Base-by-base conservation (phyloP, 2,888 invertebrate genomes). In the Plagodis dolabraria region DNA sequence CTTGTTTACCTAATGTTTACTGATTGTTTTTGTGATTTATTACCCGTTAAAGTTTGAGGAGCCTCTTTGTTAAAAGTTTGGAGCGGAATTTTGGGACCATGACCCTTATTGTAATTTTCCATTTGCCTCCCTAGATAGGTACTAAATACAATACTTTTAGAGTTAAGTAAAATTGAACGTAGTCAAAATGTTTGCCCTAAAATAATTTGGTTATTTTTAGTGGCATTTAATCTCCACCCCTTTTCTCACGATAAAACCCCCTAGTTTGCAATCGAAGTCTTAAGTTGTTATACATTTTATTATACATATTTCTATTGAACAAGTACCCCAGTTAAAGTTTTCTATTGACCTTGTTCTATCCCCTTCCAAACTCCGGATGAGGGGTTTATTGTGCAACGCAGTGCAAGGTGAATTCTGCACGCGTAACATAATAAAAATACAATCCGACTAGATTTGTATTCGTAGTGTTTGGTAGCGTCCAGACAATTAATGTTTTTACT, bases 301-400 rank as follows among this genome's bases (percentile, higher is more conserved):
- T 40, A 10, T 40, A 22, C 22, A 10, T 40, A 10, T 40, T 71
- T 68, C 68, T 69, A 42, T 10, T 43, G 12, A 12, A 72, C 74
- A 72, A 67, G 68, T 69, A 67, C 68, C 67, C 67, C 53, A 69
- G 65, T 64, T 65, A 64, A 48, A 70, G 74, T 71, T 77, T 80
- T 75, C 61, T 70, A 74, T 76, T 79, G 84, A 80, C 83, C 85
- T 85, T 82, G 79, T 67, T 64, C 67, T 69, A 75, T 73, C 80
- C 76, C 77, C 75, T 70, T 53, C 69, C 64, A 62, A 70, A 69
- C 57, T 69, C 74, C 74, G 75, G 71, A 76, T 72, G 71, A 77
- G 74, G 78, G 81, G 76, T 22, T 22, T 22, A 22, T 22, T 22
- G 22, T 10, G 7, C 40, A 40, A 40, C 36, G 7, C 36, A 36